phyloP scores from a whole-genome alignment of 2,888 invertebrate genomes.

The Spisula subtruncata region DNA sequence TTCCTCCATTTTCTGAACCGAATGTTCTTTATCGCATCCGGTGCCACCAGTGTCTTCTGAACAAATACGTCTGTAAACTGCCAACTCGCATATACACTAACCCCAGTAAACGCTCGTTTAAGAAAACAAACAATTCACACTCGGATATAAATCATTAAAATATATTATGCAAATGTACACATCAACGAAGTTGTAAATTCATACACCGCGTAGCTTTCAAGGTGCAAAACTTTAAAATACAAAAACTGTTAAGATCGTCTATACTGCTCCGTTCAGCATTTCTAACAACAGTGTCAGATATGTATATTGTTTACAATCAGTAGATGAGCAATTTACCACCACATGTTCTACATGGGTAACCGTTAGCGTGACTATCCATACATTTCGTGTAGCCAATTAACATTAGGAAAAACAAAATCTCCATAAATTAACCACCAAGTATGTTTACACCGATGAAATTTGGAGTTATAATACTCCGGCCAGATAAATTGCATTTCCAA shows the following conservation, averaged over 20 bases:
- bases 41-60: not conserved
- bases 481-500: too few species aligned
- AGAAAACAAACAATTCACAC: slow-evolving; percentile 10
- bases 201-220: not conserved
- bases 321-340: not conserved
- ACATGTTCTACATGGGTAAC: not conserved
- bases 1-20: not conserved
- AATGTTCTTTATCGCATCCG: not conserved
- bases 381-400: not conserved
- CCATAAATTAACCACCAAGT: not conserved
- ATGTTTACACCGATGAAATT: not conserved
- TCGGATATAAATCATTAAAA: not conserved
- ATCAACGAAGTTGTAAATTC: not conserved
- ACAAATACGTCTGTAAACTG: not conserved
- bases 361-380: not conserved
- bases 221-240: not conserved
- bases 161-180: not conserved
- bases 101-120: not conserved
- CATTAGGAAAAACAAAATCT: not conserved
- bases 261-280: too few species aligned
- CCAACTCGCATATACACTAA: not conserved
- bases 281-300: not conserved
- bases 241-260: not conserved
- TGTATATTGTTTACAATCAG: not conserved
- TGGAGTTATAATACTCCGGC: too few species aligned